phyloP scores from a whole-genome alignment of 2,113 vertebrate species.

The Paramisgurnus dabryanus region DNA sequence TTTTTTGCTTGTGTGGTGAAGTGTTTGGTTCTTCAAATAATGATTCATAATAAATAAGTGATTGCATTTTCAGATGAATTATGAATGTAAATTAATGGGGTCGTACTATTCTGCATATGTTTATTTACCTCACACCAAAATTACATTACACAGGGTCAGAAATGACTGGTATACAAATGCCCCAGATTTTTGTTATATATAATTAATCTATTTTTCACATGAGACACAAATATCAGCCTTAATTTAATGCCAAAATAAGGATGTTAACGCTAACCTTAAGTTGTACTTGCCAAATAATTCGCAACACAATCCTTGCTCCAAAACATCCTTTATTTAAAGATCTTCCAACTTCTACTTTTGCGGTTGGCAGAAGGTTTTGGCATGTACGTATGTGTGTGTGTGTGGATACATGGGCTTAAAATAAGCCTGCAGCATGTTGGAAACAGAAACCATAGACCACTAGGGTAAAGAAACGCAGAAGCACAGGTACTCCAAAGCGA shows the following conservation, averaged over 20 bases:
- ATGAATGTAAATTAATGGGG: background rate
- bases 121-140: background rate
- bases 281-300: constrained; percentile 10
- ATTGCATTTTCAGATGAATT: constrained; percentile 28
- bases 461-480: constrained; percentile 54
- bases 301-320: background rate
- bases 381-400: constrained; percentile 37
- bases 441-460: constrained; percentile 45
- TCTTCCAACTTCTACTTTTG: constrained; percentile 27
- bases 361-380: constrained; percentile 29
- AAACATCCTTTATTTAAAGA: constrained; percentile 23
- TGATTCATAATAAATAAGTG: constrained; percentile 12
- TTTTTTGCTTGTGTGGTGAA: background rate
- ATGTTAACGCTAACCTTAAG: constrained; percentile 9
- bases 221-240: background rate
- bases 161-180: background rate
- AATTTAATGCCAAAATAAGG: constrained; percentile 11
- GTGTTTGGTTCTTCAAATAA: background rate
- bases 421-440: constrained; percentile 54
- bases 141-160: background rate
- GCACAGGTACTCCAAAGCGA: constrained; percentile 46
- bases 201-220: background rate
- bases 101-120: background rate
- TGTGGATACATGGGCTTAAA: constrained; percentile 40
- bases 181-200: background rate